These are phyloP conservation scores for Centruroides vittatus DNA, from an alignment of 1,140 invertebrate species.

Conservation along the genomic window DNA sequence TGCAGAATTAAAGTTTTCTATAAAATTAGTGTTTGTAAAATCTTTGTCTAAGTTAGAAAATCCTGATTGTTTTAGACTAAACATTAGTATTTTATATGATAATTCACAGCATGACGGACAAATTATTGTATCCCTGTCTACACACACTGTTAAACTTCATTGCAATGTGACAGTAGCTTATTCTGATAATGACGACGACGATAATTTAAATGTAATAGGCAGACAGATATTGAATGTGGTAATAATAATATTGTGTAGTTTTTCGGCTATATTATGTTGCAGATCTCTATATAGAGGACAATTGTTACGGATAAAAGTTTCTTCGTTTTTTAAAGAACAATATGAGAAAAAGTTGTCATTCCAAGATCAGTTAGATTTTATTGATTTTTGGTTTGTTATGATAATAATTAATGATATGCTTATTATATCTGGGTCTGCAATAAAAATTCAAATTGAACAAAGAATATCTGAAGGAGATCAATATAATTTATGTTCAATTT, in stretches of 20 bases:
- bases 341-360: conserved; percentile 55
- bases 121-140: conserved; percentile 60
- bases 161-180: conserved; percentile 46
- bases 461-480: conserved; percentile 57
- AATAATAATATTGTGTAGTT: conserved; percentile 67
- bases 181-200: conserved; percentile 44
- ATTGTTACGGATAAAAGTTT: conserved; percentile 57
- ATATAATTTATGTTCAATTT: conserved; percentile 88
- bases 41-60: conserved; percentile 62
- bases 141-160: conserved; percentile 61
- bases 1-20: conserved; percentile 49
- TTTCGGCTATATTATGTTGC: conserved; percentile 72
- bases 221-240: conserved; percentile 58
- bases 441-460: conserved; percentile 90
- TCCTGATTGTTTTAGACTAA: conserved; percentile 77
- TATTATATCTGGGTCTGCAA: conserved; percentile 78
- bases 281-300: conserved; percentile 80
- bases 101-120: conserved; percentile 23
- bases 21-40: conserved; percentile 81
- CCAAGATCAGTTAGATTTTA: conserved; percentile 77
- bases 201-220: conserved; percentile 3
- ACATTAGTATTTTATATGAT: conserved; percentile 40
- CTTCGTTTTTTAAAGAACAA: conserved; percentile 57
- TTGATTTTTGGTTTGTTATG: conserved; percentile 96
- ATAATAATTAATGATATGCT: conserved; percentile 92